Conservation (phyloP, 2,888 invertebrate genomes). For the Agrochola circellaris region DNA sequence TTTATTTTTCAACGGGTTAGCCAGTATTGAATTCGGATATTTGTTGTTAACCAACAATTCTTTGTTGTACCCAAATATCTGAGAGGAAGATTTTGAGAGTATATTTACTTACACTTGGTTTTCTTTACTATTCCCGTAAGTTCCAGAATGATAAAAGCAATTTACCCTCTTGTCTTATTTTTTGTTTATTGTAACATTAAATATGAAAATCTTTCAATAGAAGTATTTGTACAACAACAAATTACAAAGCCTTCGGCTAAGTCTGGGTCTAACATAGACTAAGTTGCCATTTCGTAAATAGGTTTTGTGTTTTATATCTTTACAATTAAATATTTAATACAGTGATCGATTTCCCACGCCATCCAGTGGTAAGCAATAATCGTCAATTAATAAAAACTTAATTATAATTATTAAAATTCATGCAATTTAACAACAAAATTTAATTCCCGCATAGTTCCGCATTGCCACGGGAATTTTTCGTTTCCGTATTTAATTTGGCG, state of each 20-base stretch:
- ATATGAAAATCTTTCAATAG: constrained; percentile 26
- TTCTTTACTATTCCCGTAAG: constrained; percentile 28
- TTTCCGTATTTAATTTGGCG: constrained; percentile 35
- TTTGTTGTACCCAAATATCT: constrained; percentile 61
- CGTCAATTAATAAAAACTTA: neutral
- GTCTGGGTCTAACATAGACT: neutral
- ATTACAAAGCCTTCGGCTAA: neutral
- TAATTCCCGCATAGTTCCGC: neutral
- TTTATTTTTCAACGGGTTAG: constrained; percentile 68
- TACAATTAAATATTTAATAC: neutral
- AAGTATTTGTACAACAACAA: constrained; percentile 18
- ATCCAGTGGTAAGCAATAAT: neutral
- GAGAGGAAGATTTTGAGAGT: constrained; percentile 52
- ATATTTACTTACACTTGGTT: constrained; percentile 43
- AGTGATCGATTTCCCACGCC: neutral
- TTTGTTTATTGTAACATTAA: constrained; percentile 31
- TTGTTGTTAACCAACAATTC: constrained; percentile 66
- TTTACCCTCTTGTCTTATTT: constrained; percentile 21
- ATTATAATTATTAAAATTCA: neutral
- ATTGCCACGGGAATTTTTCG: neutral
- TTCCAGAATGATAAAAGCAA: constrained; percentile 39
- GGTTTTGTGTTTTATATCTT: neutral
- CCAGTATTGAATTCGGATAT: constrained; percentile 68
- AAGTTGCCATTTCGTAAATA: neutral
- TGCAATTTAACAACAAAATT: neutral